A percentile compares a stretch with the other conserved stretches of the same genome.
phyloP scores from a whole-genome alignment of 2,113 vertebrate species.

The Australoheros scitulus region DNA sequence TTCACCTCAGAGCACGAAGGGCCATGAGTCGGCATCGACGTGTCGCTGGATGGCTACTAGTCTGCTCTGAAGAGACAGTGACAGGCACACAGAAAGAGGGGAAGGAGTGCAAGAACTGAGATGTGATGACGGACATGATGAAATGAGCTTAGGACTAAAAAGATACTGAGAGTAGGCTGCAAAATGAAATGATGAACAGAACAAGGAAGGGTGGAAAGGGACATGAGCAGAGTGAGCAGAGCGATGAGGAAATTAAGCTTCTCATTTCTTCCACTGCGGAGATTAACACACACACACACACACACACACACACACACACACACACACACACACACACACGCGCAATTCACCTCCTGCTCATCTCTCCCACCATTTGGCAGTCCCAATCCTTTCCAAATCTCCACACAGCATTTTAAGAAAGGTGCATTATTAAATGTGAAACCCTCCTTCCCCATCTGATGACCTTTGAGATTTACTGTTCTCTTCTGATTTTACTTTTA shows the following conservation, averaged over 20 bases:
- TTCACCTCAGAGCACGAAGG: constrained; percentile 8
- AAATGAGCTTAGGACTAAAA: constrained; percentile 10
- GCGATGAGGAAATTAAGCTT: background rate
- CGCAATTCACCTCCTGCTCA: background rate
- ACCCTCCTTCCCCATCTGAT: background rate
- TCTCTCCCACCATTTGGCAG: background rate
- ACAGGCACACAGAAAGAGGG: constrained; percentile 1
- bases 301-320: background rate
- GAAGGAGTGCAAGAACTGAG: background rate
- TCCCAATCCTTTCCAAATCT: background rate
- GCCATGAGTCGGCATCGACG: constrained; percentile 34
- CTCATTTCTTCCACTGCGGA: constrained; percentile 2
- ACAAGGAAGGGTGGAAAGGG: background rate
- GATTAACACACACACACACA: constrained; percentile 5
- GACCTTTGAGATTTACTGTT: constrained; percentile 35
- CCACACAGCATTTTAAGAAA: constrained; percentile 18
- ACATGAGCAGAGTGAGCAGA: background rate
- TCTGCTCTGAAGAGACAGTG: constrained; percentile 34
- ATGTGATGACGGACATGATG: constrained; percentile 21
- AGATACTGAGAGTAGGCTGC: constrained; percentile 28
- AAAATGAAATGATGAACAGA: constrained; percentile 1
- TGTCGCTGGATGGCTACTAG: constrained; percentile 35
- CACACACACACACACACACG: no score
- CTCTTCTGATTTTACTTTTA: constrained; percentile 25
- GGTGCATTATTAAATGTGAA: background rate